Conservation (phyloP, 2,797 vertebrate species). For the Diplodus puntazzo region DNA sequence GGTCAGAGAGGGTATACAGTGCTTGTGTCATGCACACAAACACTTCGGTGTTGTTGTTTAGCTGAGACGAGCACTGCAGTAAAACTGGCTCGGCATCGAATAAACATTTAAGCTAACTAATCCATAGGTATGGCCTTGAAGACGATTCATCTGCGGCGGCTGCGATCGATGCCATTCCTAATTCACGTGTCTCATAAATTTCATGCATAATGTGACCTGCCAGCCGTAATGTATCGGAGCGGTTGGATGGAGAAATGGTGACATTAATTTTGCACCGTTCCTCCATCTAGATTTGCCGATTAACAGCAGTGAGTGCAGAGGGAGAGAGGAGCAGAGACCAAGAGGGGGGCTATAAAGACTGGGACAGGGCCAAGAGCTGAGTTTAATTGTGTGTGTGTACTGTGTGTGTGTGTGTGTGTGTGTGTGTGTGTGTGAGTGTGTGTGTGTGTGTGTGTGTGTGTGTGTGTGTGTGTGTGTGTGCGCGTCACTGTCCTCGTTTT, state of each 20-base stretch:
- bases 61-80: constrained; percentile 47
- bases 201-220: constrained; percentile 24
- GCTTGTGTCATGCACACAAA: constrained; percentile 19
- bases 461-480: no score
- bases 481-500: constrained; percentile 27
- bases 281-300: constrained; percentile 21
- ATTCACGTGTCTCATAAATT: constrained; percentile 46
- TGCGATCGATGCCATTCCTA: constrained; percentile 45
- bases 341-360: neutral
- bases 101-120: constrained; percentile 55
- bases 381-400: constrained; percentile 1
- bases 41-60: constrained; percentile 23
- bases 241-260: constrained; percentile 31
- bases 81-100: constrained; percentile 29
- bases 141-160: constrained; percentile 47
- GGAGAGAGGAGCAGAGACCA: constrained; percentile 6
- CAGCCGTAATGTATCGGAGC: constrained; percentile 25
- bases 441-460: constrained; percentile 2
- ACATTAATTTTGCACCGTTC: constrained; percentile 55
- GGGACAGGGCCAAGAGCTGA: neutral
- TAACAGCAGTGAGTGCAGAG: constrained; percentile 4
- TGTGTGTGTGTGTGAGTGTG: neutral
- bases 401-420: constrained; percentile 7
- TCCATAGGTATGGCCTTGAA: constrained; percentile 40
- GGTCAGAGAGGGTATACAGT: constrained; percentile 34